Percentiles rank a stretch among this genome's conserved stretches.
phyloP scores from a whole-genome alignment of 2,113 vertebrate genomes.

The Archocentrus centrarchus region DNA sequence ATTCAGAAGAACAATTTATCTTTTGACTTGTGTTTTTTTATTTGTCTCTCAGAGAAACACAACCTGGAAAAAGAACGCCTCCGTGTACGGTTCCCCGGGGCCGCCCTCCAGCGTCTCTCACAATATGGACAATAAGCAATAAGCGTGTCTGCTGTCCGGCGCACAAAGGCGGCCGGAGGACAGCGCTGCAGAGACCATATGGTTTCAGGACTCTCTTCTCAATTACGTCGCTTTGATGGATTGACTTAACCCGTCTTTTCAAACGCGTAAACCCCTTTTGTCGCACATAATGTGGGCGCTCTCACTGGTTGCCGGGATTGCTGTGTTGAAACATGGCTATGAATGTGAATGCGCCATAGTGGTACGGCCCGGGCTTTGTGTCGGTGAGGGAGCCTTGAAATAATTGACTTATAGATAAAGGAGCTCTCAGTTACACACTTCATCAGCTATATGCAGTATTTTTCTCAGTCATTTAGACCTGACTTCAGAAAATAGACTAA shows the following conservation, averaged over 20 bases:
- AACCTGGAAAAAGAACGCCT: background rate
- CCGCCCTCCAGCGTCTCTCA: background rate
- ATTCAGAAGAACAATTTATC: background rate
- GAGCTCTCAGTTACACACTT: background rate
- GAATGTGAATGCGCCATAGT: slow-evolving; percentile 88
- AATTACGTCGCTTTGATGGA: slow-evolving; percentile 97
- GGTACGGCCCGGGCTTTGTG: slow-evolving; percentile 31
- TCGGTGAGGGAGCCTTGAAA: background rate
- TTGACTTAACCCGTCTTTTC: slow-evolving; percentile 89
- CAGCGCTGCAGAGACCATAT: slow-evolving; percentile 69
- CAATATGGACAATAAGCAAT: background rate
- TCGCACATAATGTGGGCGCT: slow-evolving; percentile 85
- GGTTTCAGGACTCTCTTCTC: slow-evolving; percentile 95
- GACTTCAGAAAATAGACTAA: background rate
- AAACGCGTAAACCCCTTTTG: slow-evolving; percentile 80
- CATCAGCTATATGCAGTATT: background rate
- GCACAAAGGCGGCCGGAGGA: slow-evolving; percentile 68
- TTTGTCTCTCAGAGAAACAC: background rate
- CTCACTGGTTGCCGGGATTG: background rate
- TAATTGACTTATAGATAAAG: background rate
- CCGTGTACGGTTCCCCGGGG: background rate
- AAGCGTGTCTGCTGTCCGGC: slow-evolving; percentile 67
- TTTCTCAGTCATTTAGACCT: background rate
- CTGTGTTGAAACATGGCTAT: slow-evolving; percentile 82
- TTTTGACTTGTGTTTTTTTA: background rate